Conservation (phyloP, 2,888 invertebrate genomes). For the Rhaphigaster nebulosa region DNA sequence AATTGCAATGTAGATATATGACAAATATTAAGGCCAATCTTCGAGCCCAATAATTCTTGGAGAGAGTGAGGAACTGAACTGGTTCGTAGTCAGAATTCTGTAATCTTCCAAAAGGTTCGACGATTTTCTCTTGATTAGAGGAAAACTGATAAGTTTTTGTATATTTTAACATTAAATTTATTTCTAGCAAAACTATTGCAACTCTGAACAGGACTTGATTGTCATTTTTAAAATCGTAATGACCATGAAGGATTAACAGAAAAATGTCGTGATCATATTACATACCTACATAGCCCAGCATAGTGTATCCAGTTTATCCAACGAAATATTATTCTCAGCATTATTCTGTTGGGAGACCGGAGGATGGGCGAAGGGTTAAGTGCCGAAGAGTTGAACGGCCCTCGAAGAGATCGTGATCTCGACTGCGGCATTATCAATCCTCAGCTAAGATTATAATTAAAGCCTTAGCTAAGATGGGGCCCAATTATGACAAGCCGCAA, state of each 20-base stretch:
- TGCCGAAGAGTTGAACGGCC: slow-evolving; percentile 55
- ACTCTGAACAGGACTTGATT: too few species aligned
- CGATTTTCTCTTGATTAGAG: too few species aligned
- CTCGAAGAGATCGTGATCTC: slow-evolving; percentile 58
- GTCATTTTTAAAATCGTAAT: background rate
- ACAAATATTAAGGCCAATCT: too few species aligned
- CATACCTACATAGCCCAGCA: background rate
- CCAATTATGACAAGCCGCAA: slow-evolving; percentile 60
- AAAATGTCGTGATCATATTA: background rate
- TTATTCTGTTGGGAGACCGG: background rate
- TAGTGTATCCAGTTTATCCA: background rate
- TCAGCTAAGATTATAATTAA: slow-evolving; percentile 54
- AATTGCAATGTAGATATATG: too few species aligned
- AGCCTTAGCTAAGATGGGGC: slow-evolving; percentile 52
- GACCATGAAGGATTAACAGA: background rate
- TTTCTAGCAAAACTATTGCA: too few species aligned
- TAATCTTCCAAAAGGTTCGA: too few species aligned
- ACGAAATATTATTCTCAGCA: background rate
- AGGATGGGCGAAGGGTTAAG: background rate
- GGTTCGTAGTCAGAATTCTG: too few species aligned
- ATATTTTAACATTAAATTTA: too few species aligned
- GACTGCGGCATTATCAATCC: slow-evolving; percentile 57
- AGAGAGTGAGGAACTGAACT: too few species aligned
- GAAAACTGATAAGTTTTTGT: too few species aligned
- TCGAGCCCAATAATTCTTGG: too few species aligned